These are phyloP conservation scores for Parelbella ahira DNA, from an alignment of 2,888 invertebrate species.

Conservation along the genomic window DNA sequence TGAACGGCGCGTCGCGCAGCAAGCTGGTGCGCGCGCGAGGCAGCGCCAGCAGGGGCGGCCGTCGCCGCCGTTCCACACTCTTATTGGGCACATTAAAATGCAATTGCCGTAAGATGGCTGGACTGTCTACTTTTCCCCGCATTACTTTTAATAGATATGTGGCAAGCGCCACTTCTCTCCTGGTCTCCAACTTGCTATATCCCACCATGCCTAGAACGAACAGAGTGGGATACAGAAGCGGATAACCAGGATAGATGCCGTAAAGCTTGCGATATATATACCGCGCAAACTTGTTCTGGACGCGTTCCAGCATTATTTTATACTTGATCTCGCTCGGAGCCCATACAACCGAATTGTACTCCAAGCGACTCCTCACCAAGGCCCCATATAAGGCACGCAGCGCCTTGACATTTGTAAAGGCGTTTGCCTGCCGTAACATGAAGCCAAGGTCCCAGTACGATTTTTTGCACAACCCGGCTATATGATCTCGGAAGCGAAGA, in stretches of 20 bases:
- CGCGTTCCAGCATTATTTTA: constrained; percentile 1
- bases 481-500: constrained; percentile 16
- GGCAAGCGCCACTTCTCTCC: not conserved
- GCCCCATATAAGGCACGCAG: constrained; percentile 20
- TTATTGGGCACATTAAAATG: not conserved
- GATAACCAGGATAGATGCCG: constrained; percentile 5
- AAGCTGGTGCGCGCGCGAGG: too few species aligned
- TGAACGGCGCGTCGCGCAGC: too few species aligned
- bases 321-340: constrained; percentile 23
- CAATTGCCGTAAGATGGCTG: not conserved
- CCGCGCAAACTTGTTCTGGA: constrained; percentile 6
- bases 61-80: not conserved
- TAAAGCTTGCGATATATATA: constrained; percentile 1
- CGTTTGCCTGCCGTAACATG: not conserved
- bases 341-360: constrained; percentile 25
- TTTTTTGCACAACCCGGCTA: constrained; percentile 17
- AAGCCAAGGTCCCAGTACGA: constrained; percentile 14
- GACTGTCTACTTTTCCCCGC: not conserved
- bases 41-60: not conserved
- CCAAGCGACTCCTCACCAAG: constrained; percentile 24
- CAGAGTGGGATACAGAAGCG: constrained; percentile 5
- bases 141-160: not conserved
- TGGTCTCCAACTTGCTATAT: not conserved
- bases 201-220: too few species aligned
- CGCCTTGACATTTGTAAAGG: not conserved